Percentiles rank a stretch among this genome's conserved stretches.
Conservation (phyloP, 2,888 invertebrate species). For the Adela reaumurella region DNA sequence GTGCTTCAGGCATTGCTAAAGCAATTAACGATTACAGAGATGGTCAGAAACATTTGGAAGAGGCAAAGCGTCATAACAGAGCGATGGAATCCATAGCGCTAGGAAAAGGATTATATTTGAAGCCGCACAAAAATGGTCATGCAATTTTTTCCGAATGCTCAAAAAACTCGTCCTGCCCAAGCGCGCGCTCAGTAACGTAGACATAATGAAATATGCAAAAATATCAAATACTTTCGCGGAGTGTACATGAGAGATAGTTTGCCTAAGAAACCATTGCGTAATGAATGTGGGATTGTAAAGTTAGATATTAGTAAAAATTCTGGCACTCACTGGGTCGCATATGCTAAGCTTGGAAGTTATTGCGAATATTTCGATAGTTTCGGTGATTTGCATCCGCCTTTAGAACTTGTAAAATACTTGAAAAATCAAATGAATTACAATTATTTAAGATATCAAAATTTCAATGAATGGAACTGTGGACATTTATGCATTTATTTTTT, state of each 20-base stretch:
- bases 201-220: constrained; percentile 17
- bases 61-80: constrained; percentile 21
- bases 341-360: constrained; percentile 17
- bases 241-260: constrained; percentile 26
- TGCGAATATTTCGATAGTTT: constrained; percentile 25
- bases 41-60: constrained; percentile 19
- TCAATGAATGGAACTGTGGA: constrained; percentile 17
- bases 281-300: constrained; percentile 19
- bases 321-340: constrained; percentile 26
- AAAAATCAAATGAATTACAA: constrained; percentile 15
- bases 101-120: constrained; percentile 21
- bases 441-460: constrained; percentile 17
- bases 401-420: constrained; percentile 18
- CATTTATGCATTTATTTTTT: constrained; percentile 19
- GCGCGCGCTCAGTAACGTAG: constrained; percentile 18
- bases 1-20: constrained; percentile 23
- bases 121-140: constrained; percentile 16
- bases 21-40: constrained; percentile 20
- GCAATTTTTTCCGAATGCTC: constrained; percentile 5
- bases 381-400: constrained; percentile 21
- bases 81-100: constrained; percentile 25
- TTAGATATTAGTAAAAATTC: constrained; percentile 15
- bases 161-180: constrained; percentile 19
- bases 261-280: constrained; percentile 14
- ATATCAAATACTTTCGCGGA: constrained; percentile 16